These are phyloP conservation scores for Anoncus sp. DNA, from an alignment of 2,888 invertebrate genomes.

Conservation along the genomic window DNA sequence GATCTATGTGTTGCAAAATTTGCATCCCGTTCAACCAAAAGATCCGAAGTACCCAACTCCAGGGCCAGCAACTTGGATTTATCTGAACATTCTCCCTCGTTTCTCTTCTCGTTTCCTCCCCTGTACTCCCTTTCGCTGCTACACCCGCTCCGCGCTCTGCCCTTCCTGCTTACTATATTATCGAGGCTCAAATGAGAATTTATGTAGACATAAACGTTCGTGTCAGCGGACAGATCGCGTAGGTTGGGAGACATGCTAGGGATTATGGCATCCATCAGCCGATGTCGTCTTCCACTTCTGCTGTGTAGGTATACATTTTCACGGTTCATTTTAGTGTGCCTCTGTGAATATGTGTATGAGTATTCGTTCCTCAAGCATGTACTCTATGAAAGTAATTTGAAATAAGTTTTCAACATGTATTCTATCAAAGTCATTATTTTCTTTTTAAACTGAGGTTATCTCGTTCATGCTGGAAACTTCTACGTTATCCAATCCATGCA, in stretches of 20 bases:
- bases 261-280: slow-evolving; percentile 75
- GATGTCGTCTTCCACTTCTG: slow-evolving; percentile 18
- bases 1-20: slow-evolving; percentile 48
- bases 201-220: slow-evolving; percentile 81
- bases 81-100: slow-evolving; percentile 33
- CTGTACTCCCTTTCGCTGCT: slow-evolving; percentile 22
- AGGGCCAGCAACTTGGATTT: slow-evolving; percentile 9
- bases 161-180: slow-evolving; percentile 79
- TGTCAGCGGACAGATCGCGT: slow-evolving; percentile 77
- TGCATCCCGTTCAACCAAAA: slow-evolving; percentile 7
- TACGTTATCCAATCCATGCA: too few relatives aligned
- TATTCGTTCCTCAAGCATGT: slow-evolving; percentile 2
- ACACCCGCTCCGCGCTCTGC: slow-evolving; percentile 17
- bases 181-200: slow-evolving; percentile 81
- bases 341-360: slow-evolving; percentile 5
- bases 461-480: too few relatives aligned
- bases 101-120: slow-evolving; percentile 29
- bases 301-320: neutral
- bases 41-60: slow-evolving; percentile 4
- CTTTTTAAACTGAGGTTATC: too few relatives aligned
- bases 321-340: neutral
- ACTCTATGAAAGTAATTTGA: too few relatives aligned
- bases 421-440: too few relatives aligned
- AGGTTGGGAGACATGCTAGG: slow-evolving; percentile 73
- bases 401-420: too few relatives aligned